These are phyloP conservation scores for Selene dorsalis DNA, from an alignment of 2,797 vertebrate genomes.

Conservation along the genomic window DNA sequence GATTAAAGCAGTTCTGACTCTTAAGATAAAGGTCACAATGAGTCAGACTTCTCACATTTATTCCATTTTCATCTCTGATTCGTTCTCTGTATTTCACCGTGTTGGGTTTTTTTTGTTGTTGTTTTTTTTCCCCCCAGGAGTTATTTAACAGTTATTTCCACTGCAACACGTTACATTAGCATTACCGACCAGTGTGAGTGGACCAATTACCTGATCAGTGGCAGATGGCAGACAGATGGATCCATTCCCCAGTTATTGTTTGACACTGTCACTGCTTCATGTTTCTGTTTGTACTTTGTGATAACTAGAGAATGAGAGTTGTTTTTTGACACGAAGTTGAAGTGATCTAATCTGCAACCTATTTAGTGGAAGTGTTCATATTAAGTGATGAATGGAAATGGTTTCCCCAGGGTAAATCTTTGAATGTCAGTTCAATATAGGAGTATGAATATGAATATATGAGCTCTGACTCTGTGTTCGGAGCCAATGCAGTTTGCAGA, in stretches of 20 bases:
- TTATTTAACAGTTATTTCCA: conserved; percentile 33
- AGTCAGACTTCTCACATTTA: not conserved
- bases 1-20: not conserved
- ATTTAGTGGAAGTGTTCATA: conserved; percentile 23
- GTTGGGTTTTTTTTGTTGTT: not conserved
- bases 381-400: conserved; percentile 41
- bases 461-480: not conserved
- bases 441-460: conserved; percentile 12
- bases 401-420: not conserved
- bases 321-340: conserved; percentile 47
- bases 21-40: not conserved
- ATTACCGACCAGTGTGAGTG: conserved; percentile 45
- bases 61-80: not conserved
- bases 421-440: conserved; percentile 42
- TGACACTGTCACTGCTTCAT: conserved; percentile 47
- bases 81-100: not conserved
- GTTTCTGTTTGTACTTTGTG: conserved; percentile 54
- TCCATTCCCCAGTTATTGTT: conserved; percentile 59
- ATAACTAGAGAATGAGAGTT: conserved; percentile 44
- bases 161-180: conserved; percentile 30
- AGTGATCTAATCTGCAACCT: conserved; percentile 39
- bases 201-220: conserved; percentile 68
- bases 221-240: conserved; percentile 75
- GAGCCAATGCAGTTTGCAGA: not conserved
- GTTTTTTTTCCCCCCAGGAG: not conserved